Conservation (phyloP, 2,113 vertebrate species). For the Hemichromis elongatus region DNA sequence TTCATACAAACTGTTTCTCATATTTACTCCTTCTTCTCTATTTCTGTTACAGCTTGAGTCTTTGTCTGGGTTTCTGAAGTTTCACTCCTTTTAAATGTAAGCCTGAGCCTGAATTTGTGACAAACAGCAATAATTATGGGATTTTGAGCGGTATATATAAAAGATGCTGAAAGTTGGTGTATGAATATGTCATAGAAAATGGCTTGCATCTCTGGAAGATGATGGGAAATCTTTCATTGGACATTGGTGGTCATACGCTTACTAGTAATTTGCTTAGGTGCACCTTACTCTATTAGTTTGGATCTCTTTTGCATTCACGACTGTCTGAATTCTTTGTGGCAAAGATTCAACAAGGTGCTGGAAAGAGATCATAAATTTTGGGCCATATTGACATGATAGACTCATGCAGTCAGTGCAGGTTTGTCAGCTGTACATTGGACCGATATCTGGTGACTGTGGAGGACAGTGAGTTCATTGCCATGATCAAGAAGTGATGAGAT, state of each 20-base stretch:
- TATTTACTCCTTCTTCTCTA: not conserved
- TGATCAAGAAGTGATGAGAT: accelerated
- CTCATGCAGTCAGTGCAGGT: not conserved
- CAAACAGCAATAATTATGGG: not conserved
- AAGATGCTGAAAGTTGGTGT: not conserved
- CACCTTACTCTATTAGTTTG: not conserved
- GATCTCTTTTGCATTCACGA: not conserved
- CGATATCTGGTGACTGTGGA: not conserved
- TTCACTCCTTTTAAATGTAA: not conserved
- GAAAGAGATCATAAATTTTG: not conserved
- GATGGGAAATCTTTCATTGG: no score
- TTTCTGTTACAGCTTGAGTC: not conserved
- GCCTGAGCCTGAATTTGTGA: not conserved
- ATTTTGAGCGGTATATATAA: not conserved
- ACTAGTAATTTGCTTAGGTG: not conserved
- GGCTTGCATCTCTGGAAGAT: not conserved
- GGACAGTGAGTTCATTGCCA: not conserved
- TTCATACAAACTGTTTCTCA: not conserved
- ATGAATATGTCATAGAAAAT: not conserved
- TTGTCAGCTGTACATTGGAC: not conserved
- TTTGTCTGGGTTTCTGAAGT: not conserved
- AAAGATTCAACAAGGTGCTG: not conserved
- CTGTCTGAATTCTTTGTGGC: not conserved
- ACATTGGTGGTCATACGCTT: not conserved
- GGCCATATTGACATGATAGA: not conserved